These are phyloP conservation scores for Peromyscus eremicus DNA, from an alignment of 2,797 vertebrate species.

Conservation along the genomic window DNA sequence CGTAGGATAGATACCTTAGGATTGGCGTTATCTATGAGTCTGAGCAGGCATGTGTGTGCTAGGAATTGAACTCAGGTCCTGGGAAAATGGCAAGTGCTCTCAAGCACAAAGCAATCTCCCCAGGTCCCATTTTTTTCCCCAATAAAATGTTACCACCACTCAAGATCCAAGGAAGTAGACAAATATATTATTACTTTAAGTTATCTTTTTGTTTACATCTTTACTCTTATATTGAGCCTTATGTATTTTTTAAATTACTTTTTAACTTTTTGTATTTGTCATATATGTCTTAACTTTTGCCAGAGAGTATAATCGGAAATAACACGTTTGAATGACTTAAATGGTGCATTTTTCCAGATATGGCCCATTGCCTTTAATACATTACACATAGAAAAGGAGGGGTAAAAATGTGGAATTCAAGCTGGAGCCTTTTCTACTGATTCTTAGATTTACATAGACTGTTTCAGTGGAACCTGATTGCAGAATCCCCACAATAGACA, in stretches of 20 bases:
- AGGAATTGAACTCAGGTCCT: neutral
- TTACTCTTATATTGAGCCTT: neutral
- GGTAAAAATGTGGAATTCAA: neutral
- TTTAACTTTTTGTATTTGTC: neutral
- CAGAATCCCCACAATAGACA: slow-evolving; percentile 47
- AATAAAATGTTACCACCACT: slow-evolving; percentile 35
- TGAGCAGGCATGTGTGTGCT: neutral
- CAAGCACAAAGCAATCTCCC: accelerated
- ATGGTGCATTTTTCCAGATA: neutral
- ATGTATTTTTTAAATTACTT: slow-evolving; percentile 73
- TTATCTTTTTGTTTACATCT: slow-evolving; percentile 46
- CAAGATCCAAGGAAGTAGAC: neutral
- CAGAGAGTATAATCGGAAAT: slow-evolving; percentile 72
- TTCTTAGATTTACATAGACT: slow-evolving; percentile 61
- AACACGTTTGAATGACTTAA: slow-evolving; percentile 38
- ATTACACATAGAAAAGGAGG: neutral
- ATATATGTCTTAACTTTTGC: slow-evolving; percentile 54
- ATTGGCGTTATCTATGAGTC: neutral
- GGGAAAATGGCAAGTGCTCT: neutral
- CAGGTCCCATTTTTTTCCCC: neutral
- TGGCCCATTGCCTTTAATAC: slow-evolving; percentile 31
- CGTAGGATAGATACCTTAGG: accelerated
- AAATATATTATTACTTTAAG: slow-evolving; percentile 26
- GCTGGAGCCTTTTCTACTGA: slow-evolving; percentile 46
- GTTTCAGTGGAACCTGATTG: slow-evolving; percentile 64